Conservation (phyloP, 2,888 invertebrate genomes). For the Cryptops parisi region DNA sequence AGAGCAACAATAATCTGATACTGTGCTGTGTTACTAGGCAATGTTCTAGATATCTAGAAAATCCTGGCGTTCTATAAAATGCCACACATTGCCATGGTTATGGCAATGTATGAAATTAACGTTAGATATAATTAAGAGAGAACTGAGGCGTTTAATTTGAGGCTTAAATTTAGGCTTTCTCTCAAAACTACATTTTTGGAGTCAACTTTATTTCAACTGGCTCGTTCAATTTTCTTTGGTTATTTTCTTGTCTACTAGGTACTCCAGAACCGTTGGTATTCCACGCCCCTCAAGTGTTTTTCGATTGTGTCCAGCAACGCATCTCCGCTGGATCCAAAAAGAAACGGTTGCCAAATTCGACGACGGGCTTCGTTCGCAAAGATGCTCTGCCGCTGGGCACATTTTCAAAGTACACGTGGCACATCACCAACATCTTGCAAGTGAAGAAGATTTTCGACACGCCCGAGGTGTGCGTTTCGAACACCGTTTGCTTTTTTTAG, state of each 20-base stretch:
- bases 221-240: too few relatives aligned
- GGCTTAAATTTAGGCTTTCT: neutral
- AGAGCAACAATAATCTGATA: too few relatives aligned
- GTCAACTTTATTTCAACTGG: too few relatives aligned
- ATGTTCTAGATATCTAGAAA: too few relatives aligned
- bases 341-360: conserved; percentile 48
- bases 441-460: conserved; percentile 60
- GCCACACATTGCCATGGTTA: too few relatives aligned
- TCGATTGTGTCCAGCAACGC: conserved; percentile 53
- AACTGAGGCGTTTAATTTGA: neutral
- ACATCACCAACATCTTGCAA: conserved; percentile 52
- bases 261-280: conserved; percentile 51
- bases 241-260: conserved; percentile 24
- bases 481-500: too few relatives aligned
- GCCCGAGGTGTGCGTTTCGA: conserved; percentile 41
- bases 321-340: conserved; percentile 48
- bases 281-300: conserved; percentile 55
- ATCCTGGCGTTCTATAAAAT: too few relatives aligned
- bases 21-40: too few relatives aligned
- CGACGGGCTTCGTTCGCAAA: conserved; percentile 42
- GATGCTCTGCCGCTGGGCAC: conserved; percentile 48
- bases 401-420: conserved; percentile 54
- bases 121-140: too few relatives aligned
- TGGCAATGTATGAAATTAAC: too few relatives aligned
- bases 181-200: too few relatives aligned